phyloP scores from a whole-genome alignment of 2,113 vertebrate species.

The Pica pica region DNA sequence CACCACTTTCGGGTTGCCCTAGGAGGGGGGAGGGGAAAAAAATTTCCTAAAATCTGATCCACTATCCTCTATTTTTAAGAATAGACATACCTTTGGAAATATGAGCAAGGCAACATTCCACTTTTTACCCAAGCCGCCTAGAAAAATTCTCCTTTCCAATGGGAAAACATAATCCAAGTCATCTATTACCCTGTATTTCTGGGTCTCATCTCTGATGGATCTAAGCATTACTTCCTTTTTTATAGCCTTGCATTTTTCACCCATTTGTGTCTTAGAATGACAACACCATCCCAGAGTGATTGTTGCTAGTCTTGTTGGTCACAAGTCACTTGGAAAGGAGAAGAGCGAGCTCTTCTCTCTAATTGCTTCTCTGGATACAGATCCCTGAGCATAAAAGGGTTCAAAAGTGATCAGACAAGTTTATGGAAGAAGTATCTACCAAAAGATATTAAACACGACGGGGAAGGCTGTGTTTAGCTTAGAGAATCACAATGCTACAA shows the following conservation, averaged over 20 bases:
- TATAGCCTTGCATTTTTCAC: neutral
- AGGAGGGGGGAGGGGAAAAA: fast-evolving
- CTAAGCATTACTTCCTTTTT: neutral
- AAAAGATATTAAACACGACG: neutral
- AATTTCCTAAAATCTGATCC: neutral
- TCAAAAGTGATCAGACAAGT: neutral
- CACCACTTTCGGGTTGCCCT: neutral
- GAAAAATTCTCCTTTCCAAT: neutral
- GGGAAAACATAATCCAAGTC: neutral
- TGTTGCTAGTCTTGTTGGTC: neutral
- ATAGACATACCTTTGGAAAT: neutral
- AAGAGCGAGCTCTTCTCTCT: neutral
- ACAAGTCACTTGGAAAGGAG: neutral
- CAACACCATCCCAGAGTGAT: neutral
- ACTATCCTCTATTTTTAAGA: neutral
- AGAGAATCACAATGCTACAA: neutral
- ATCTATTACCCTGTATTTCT: neutral
- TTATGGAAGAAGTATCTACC: neutral
- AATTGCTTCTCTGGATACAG: neutral
- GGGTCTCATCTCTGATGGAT: neutral
- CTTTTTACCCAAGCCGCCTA: neutral
- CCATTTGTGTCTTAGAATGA: neutral
- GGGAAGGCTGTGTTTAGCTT: neutral
- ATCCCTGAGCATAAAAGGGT: neutral
- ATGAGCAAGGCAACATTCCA: neutral